Evolutionary conservation across 2,888 invertebrate genomes (phyloP).

Genomic region (Brenthis ino): DNA sequence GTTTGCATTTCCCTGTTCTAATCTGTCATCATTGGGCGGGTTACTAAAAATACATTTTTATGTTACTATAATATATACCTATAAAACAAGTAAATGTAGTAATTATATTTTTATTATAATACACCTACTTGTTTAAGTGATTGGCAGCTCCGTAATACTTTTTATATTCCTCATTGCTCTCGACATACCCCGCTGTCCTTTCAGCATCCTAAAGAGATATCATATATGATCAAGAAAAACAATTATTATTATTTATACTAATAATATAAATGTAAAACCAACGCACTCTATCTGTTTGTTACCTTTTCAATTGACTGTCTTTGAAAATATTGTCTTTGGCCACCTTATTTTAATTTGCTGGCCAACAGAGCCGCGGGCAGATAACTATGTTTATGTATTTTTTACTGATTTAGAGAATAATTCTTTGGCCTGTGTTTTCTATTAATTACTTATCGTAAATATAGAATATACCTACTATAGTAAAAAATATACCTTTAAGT

Average conservation of each 20-base stretch:
- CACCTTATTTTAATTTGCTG: too few relatives aligned
- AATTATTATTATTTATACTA: too few relatives aligned
- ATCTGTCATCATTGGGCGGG: constrained; percentile 62
- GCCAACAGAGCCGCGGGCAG: too few relatives aligned
- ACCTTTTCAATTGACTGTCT: too few relatives aligned
- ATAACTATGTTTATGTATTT: too few relatives aligned
- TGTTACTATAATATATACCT: constrained; percentile 18
- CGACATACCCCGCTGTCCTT: constrained; percentile 40
- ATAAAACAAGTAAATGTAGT: constrained; percentile 15
- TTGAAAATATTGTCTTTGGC: too few relatives aligned
- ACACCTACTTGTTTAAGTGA: constrained; percentile 69
- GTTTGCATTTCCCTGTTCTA: constrained; percentile 73
- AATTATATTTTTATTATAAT: neutral
- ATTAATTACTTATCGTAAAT: too few relatives aligned
- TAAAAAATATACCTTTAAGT: constrained; percentile 51
- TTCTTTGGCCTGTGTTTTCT: too few relatives aligned
- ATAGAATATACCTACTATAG: too few relatives aligned
- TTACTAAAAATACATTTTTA: constrained; percentile 47
- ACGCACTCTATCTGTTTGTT: too few relatives aligned
- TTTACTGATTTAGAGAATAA: too few relatives aligned
- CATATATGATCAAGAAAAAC: neutral
- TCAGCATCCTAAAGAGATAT: constrained; percentile 54
- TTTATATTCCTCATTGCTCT: constrained; percentile 48
- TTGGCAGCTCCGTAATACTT: constrained; percentile 74
- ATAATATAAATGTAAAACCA: too few relatives aligned